phyloP scores from a whole-genome alignment of 2,113 vertebrate genomes.

The Tachysurus vachellii region DNA sequence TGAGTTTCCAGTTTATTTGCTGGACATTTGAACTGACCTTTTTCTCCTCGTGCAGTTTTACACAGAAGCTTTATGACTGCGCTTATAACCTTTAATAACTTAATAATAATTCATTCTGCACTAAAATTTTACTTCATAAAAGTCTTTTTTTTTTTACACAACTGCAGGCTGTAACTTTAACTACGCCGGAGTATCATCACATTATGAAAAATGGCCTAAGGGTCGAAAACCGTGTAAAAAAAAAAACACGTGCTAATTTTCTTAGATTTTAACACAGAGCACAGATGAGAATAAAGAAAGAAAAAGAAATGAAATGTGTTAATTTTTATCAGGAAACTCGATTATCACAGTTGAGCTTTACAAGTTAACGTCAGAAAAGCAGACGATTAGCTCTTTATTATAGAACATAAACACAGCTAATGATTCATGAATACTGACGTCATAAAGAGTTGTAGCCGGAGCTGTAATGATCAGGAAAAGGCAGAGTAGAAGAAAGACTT shows the following conservation, averaged over 20 bases:
- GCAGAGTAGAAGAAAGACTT: neutral
- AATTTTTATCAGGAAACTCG: neutral
- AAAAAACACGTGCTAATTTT: neutral
- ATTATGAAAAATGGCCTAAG: neutral
- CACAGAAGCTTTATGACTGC: neutral
- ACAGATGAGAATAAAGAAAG: neutral
- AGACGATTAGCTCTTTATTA: neutral
- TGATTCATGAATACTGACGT: neutral
- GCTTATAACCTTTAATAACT: neutral
- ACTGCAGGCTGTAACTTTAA: neutral
- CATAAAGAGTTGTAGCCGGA: neutral
- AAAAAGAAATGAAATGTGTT: neutral
- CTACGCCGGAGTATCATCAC: too few relatives aligned
- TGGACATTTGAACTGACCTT: neutral
- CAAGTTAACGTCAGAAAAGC: neutral
- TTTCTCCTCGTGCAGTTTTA: neutral
- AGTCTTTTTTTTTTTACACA: neutral
- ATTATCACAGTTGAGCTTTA: neutral
- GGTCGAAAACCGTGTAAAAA: neutral
- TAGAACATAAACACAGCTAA: neutral
- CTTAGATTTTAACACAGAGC: neutral
- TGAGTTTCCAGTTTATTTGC: neutral
- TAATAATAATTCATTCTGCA: neutral
- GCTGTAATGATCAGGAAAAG: neutral
- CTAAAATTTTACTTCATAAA: neutral